Evolutionary conservation across 2,888 invertebrate genomes (phyloP), one percentile per base, ranked within the genome.

Genomic region (Auanema sp.): DNA sequence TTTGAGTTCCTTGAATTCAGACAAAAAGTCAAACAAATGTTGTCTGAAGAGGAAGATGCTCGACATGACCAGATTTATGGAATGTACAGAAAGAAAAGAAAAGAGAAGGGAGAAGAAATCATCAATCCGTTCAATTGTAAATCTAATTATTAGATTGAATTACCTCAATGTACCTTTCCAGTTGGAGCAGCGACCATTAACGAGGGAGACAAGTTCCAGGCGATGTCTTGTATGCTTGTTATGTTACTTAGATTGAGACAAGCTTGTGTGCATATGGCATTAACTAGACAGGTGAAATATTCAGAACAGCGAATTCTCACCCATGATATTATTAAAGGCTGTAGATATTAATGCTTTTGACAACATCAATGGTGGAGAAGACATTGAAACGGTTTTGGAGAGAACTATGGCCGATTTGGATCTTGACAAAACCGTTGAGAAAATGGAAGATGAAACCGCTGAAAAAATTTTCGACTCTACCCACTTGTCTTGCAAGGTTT

Each of bases 201-300:
- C 2, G 41, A 25, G 0, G 54, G 23, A 4, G 62, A 66, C 21
- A 69, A 71, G 33, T 74, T 72, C 64, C 65, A 71, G 44, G 57
- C 62, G 5, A 76, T 76, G 72, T 69, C 64, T 2, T 72, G 71
- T 41, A 83, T 87, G 21, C 76, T 96, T 71, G 91, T 93, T 0
- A 86, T 94, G 1, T 84, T 96, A 14, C 85, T 95, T 60, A 88
- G 95, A 12, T 85, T 96, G 64, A 88, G 95, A 0, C 95, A 97
- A 84, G 89, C 92, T 65, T 92, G 92, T 83, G 91, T 92, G 81
- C 94, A 95, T 86, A 91, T 93, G 33, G 90, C 90, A 0, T 87
- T 96, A 16, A 91, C 93, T 75, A 88, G 89, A 77, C 84, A 88
- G 64, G 73, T 70, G n/a, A n/a, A n/a, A n/a, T n/a, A n/a, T n/a